Evolutionary conservation across 30 jellyfish, hydroid and myxozoan genomes (phyloP).

Genomic region (Aurelia aurita): DNA sequence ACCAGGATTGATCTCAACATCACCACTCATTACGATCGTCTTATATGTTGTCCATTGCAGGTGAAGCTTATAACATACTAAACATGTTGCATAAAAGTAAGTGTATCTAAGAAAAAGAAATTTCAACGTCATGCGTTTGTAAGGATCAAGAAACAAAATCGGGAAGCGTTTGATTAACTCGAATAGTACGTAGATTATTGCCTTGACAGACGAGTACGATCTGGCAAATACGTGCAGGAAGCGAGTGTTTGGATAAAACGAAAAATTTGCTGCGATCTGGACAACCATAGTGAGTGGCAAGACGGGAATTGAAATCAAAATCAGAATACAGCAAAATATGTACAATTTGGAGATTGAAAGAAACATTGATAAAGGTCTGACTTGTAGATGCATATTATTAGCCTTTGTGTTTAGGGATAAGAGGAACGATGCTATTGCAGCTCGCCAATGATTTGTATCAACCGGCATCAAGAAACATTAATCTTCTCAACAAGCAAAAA

Average conservation of each 20-base stretch:
- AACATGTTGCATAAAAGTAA: conserved; percentile 43
- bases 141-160: conserved; percentile 20
- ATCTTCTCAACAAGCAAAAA: not conserved
- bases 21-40: conserved; percentile 55
- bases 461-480: not conserved
- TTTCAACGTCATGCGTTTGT: conserved; percentile 23
- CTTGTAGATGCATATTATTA: conserved; percentile 1
- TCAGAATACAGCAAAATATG: conserved; percentile 21
- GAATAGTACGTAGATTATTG: conserved; percentile 30
- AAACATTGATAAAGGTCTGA: conserved; percentile 20
- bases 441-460: not conserved
- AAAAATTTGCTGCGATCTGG: conserved; percentile 37
- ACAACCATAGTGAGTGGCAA: conserved; percentile 36
- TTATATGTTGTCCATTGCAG: conserved; percentile 54
- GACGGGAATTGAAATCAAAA: conserved; percentile 42
- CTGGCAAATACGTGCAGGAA: conserved; percentile 24
- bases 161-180: conserved; percentile 50
- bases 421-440: not conserved
- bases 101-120: conserved; percentile 38
- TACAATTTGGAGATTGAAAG: conserved; percentile 34
- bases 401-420: conserved; percentile 9
- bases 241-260: conserved; percentile 55
- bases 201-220: not conserved
- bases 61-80: conserved; percentile 51
- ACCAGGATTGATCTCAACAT: conserved; percentile 47